Evolutionary conservation across 2,888 invertebrate species (phyloP).

Genomic region (Heteromyza rotundicornis): DNA sequence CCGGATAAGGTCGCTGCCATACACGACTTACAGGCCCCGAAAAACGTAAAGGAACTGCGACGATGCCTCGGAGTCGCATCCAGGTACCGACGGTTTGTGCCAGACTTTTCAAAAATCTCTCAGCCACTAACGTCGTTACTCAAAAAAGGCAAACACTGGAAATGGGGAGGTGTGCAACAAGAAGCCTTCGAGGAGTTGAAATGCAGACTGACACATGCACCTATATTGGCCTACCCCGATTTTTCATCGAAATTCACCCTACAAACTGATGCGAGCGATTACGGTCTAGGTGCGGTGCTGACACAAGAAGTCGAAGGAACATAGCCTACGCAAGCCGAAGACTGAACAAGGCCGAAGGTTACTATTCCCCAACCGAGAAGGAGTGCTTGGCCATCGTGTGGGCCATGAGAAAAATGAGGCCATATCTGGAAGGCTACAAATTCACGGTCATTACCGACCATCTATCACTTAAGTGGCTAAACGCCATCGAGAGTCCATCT

Average conservation of each 20-base stretch:
- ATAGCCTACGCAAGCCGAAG: neutral
- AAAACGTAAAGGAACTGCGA: neutral
- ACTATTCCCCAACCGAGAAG: neutral
- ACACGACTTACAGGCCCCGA: neutral
- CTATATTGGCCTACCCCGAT: neutral
- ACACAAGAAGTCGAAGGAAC: neutral
- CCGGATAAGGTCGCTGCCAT: constrained; percentile 11
- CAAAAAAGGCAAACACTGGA: constrained; percentile 10
- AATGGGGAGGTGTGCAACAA: neutral
- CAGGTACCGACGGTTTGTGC: constrained; percentile 11
- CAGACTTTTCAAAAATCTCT: neutral
- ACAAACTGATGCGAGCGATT: neutral
- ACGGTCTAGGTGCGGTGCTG: neutral
- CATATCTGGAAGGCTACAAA: neutral
- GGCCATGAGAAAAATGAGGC: neutral
- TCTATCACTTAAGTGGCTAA: neutral
- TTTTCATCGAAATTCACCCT: neutral
- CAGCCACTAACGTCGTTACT: neutral
- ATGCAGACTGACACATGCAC: neutral
- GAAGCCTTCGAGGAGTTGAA: neutral
- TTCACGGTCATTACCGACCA: neutral
- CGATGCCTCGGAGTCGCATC: constrained; percentile 4
- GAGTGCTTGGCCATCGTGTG: neutral
- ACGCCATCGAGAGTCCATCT: neutral
- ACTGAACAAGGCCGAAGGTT: neutral